Evolutionary conservation across 2,888 invertebrate genomes (phyloP).

Genomic region (Polydrusus cervinus): DNA sequence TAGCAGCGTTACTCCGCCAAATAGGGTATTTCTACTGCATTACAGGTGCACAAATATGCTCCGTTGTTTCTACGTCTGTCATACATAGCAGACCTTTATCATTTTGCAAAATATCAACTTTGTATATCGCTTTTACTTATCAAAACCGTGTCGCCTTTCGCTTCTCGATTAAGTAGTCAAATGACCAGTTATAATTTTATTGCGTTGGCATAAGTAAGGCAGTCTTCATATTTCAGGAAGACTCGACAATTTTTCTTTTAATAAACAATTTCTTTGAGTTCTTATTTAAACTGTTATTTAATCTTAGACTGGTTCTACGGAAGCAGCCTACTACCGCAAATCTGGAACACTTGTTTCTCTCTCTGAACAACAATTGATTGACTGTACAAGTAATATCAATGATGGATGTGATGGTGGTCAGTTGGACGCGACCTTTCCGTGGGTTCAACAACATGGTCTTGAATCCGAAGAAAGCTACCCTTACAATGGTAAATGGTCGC

Average conservation of each 20-base stretch:
- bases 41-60: too few species aligned
- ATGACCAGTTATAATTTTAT: too few species aligned
- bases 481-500: slow-evolving; percentile 50
- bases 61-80: too few species aligned
- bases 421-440: slow-evolving; percentile 52
- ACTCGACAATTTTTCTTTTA: not conserved
- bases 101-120: too few species aligned
- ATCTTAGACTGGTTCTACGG: slow-evolving; percentile 55
- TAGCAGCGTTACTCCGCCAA: too few species aligned
- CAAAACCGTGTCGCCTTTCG: too few species aligned
- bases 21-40: too few species aligned
- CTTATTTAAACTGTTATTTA: not conserved
- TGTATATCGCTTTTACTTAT: too few species aligned
- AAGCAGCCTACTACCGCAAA: slow-evolving; percentile 53
- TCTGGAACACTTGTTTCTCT: slow-evolving; percentile 53
- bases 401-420: slow-evolving; percentile 56
- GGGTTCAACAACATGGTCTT: slow-evolving; percentile 56
- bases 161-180: too few species aligned
- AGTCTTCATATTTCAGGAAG: not conserved
- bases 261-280: not conserved
- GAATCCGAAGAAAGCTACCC: slow-evolving; percentile 57
- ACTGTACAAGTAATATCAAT: slow-evolving; percentile 52
- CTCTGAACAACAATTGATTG: slow-evolving; percentile 58
- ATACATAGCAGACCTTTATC: too few species aligned
- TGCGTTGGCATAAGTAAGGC: not conserved